Evolutionary conservation across 37 sponge, comb jelly and placozoan species (phyloP), one percentile per base, ranked within the genome.

Genomic region (Diacarnus erythraeanus): DNA sequence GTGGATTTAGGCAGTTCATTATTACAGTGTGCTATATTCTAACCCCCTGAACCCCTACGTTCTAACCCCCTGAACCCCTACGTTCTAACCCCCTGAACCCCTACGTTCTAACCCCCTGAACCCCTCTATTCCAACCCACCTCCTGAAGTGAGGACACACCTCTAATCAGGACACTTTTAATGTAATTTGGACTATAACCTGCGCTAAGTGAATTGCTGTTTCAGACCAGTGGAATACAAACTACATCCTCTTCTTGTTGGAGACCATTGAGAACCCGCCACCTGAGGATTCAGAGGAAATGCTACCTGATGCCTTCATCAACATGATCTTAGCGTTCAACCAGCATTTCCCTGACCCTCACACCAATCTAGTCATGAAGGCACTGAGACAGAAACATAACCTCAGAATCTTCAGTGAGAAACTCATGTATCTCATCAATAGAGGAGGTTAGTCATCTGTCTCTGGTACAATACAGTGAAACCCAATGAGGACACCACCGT

Each of bases 341-440:
- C 87, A 88, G 38, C 94, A 94, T 61, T 92, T 92, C 68, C 54
- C 36, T 86, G 91, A 94, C 57, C 88, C 94, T 1, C 21, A 73
- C 5, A 66, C 78, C n/a, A 93, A 89, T 37, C 47, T 82, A 23
- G 91, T 94, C 42, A 90, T 94, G 94, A 61, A 76, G 25, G 88
- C 79, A 4, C 77, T 94, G 25, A 73, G 57, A 72, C 61, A 44
- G 59, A 42, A 56, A 12, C 73, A 80, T 5, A 87, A 90, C 43
- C 79, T 80, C 0, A 80, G 82, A 26, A 58, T 36, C 30, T 90
- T 94, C 69, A 80, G 94, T 63, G 94, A 94, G 81, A 94, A 94
- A 69, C 77, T 94, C 61, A 86, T 94, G 85, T 71, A 87, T 31
- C 74, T 94, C 26, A 76, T 94, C 69, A 94, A 94, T 78, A 83